These are phyloP conservation scores for Mobula hypostoma DNA, from an alignment of 2,113 vertebrate species.

Conservation along the genomic window DNA sequence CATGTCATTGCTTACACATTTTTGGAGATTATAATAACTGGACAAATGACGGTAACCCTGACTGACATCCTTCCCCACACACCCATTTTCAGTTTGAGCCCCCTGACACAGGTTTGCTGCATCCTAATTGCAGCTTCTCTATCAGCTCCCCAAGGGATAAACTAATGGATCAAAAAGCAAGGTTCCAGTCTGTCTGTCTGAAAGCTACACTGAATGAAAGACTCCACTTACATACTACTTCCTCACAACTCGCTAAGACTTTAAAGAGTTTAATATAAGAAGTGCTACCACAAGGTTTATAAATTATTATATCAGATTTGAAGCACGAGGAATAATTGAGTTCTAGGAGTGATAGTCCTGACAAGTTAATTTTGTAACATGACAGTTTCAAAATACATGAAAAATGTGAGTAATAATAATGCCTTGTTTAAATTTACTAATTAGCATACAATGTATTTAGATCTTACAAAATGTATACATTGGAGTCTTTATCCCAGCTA, in stretches of 20 bases:
- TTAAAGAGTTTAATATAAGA: too few relatives aligned
- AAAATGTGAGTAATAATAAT: slow-evolving; percentile 33
- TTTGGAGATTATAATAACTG: too few relatives aligned
- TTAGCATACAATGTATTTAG: not conserved
- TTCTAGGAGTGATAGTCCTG: slow-evolving; percentile 16
- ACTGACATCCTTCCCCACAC: not conserved
- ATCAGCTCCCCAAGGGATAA: not conserved
- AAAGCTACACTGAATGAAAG: too few relatives aligned
- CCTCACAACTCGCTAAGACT: too few relatives aligned
- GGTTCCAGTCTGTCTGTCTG: too few relatives aligned
- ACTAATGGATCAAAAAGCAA: not conserved
- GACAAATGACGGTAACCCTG: not conserved
- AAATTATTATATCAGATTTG: slow-evolving; percentile 17
- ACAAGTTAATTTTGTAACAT: slow-evolving; percentile 32
- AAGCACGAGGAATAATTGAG: not conserved
- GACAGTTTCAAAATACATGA: slow-evolving; percentile 26
- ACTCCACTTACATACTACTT: too few relatives aligned
- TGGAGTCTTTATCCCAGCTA: not conserved
- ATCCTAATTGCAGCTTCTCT: not conserved
- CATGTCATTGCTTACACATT: too few relatives aligned
- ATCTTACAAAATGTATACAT: not conserved
- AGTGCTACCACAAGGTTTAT: not conserved
- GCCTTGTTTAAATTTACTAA: slow-evolving; percentile 26
- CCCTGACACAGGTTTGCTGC: not conserved
- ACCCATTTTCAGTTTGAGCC: not conserved